phyloP scores from a whole-genome alignment of 2,888 invertebrate genomes.

The Trissolcus japonicus region DNA sequence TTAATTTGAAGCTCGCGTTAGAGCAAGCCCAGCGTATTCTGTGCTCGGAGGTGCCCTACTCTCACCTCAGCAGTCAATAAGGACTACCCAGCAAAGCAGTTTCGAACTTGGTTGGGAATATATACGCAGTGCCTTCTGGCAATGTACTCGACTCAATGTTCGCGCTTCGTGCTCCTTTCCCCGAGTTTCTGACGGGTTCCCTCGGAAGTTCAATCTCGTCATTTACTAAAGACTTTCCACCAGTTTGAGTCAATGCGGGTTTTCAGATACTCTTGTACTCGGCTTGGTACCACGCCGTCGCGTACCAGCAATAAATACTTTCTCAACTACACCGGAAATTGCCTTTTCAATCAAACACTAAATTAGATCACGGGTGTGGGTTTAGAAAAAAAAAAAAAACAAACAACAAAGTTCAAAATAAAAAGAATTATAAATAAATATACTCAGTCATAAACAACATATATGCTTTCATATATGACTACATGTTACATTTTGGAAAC shows the following conservation, averaged over 20 bases:
- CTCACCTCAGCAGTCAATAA: constrained; percentile 71
- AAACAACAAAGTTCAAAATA: background rate
- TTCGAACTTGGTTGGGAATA: constrained; percentile 64
- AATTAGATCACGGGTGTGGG: background rate
- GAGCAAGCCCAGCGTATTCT: constrained; percentile 65
- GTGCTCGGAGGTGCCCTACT: constrained; percentile 59
- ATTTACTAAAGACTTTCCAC: constrained; percentile 56
- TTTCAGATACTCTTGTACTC: constrained; percentile 47
- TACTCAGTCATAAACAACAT: no score
- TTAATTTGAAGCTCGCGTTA: constrained; percentile 70
- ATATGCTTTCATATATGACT: no score
- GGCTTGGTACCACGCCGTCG: constrained; percentile 26
- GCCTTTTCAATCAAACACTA: background rate
- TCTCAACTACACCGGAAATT: background rate
- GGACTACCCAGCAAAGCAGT: constrained; percentile 71
- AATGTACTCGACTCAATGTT: constrained; percentile 63
- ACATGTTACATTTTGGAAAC: no score
- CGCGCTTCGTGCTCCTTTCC: constrained; percentile 51
- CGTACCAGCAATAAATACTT: constrained; percentile 27
- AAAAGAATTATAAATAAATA: constrained; percentile 5
- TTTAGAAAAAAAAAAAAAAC: constrained; percentile 1
- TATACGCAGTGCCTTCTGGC: constrained; percentile 58
- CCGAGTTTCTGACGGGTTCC: constrained; percentile 55
- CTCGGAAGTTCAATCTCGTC: constrained; percentile 57
- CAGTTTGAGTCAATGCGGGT: constrained; percentile 53